These are phyloP conservation scores for Aradus depressus DNA, from an alignment of 2,888 invertebrate species.

Conservation along the genomic window DNA sequence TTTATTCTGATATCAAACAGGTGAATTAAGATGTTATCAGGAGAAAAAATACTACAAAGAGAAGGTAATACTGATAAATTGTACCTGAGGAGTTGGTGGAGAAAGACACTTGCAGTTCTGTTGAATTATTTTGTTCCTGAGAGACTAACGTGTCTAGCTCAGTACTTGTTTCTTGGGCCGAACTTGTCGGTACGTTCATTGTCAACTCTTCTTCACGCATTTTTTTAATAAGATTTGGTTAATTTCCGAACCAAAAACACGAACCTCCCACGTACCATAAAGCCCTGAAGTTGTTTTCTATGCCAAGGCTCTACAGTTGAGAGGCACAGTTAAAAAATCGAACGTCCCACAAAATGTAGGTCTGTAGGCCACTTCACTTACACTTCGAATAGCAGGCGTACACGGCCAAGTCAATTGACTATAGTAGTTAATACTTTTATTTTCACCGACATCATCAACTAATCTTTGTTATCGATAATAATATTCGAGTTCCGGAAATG, in stretches of 20 bases:
- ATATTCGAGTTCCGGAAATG: too few species aligned
- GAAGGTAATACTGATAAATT: too few species aligned
- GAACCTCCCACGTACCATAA: conserved; percentile 31
- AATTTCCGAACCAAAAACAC: conserved; percentile 2
- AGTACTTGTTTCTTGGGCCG: conserved; percentile 52
- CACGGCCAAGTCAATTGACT: too few species aligned
- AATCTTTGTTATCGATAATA: too few species aligned
- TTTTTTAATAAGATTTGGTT: conserved; percentile 32
- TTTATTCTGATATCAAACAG: too few species aligned
- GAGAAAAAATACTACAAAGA: too few species aligned
- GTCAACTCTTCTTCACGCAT: conserved; percentile 61
- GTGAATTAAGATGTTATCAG: too few species aligned
- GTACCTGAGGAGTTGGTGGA: conserved; percentile 49
- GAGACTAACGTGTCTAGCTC: conserved; percentile 40
- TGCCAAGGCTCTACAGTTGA: conserved; percentile 41
- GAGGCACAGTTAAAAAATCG: conserved; percentile 39
- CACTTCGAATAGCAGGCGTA: conserved; percentile 47
- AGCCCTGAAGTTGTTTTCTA: conserved; percentile 40
- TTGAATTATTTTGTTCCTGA: conserved; percentile 42
- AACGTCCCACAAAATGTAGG: conserved; percentile 66
- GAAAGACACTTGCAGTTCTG: conserved; percentile 52
- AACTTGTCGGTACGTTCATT: conserved; percentile 51
- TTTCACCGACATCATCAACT: too few species aligned
- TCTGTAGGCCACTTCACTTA: conserved; percentile 82
- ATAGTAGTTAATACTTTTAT: too few species aligned